These are phyloP conservation scores for Hetaerina americana DNA, from an alignment of 1,140 invertebrate genomes.

Conservation along the genomic window DNA sequence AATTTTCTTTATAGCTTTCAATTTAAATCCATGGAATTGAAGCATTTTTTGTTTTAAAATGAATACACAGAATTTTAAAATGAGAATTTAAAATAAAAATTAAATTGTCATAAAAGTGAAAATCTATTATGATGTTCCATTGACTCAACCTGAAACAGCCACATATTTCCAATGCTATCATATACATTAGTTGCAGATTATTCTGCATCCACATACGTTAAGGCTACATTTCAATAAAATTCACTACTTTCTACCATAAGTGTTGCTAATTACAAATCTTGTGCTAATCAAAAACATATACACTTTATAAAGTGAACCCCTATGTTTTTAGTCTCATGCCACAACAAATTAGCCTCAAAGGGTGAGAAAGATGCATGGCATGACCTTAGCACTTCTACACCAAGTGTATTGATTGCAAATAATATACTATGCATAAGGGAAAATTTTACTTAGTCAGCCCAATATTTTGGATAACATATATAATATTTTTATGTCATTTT, in stretches of 20 bases:
- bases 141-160: background rate
- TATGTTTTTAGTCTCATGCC: background rate
- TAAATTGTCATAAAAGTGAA: background rate
- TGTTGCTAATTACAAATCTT: background rate
- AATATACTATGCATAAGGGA: no score
- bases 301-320: background rate
- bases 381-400: no score
- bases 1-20: background rate
- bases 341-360: no score
- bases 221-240: background rate
- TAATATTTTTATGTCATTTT: no score
- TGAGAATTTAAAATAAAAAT: background rate
- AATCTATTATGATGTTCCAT: background rate
- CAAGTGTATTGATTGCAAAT: no score
- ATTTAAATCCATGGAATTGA: background rate
- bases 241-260: background rate
- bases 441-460: no score
- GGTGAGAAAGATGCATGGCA: no score
- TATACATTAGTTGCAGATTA: background rate
- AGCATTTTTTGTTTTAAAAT: background rate
- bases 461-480: no score
- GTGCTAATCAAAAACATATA: no score
- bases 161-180: background rate
- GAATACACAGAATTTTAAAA: background rate
- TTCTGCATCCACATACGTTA: background rate